These are phyloP conservation scores for Brachirus orientalis DNA, from an alignment of 2,113 vertebrate species.

Conservation along the genomic window DNA sequence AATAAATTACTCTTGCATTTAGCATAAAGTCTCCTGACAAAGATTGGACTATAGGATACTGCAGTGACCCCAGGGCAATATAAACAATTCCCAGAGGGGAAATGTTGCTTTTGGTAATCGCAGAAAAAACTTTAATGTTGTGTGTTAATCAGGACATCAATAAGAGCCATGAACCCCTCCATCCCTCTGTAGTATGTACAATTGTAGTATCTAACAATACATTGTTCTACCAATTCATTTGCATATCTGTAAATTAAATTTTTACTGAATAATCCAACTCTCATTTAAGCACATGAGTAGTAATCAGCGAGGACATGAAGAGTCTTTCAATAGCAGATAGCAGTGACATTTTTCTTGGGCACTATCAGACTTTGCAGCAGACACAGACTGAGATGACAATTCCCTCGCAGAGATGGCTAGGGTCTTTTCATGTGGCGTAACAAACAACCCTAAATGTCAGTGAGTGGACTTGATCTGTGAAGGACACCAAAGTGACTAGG, in stretches of 20 bases:
- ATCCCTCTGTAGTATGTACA: conserved; percentile 24
- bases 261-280: conserved; percentile 33
- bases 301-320: no score
- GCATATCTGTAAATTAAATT: conserved; percentile 32
- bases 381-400: conserved; percentile 48
- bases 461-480: conserved; percentile 75
- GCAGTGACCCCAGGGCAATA: conserved; percentile 34
- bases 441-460: conserved; percentile 81
- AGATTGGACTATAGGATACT: conserved; percentile 63
- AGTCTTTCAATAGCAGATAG: conserved; percentile 58
- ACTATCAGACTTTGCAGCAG: conserved; percentile 53
- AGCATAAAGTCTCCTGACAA: conserved; percentile 72
- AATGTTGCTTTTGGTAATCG: conserved; percentile 57
- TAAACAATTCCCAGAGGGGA: conserved; percentile 44
- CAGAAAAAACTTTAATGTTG: conserved; percentile 55
- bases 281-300: conserved; percentile 38
- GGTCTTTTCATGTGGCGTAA: conserved; percentile 66
- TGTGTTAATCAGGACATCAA: conserved; percentile 57
- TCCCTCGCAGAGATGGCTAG: conserved; percentile 51
- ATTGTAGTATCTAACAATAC: conserved; percentile 43
- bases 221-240: conserved; percentile 39
- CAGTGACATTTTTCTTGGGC: conserved; percentile 34
- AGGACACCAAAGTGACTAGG: conserved; percentile 79
- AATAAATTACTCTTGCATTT: conserved; percentile 79
- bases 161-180: conserved; percentile 16